A percentile compares a stretch with the other conserved stretches of the same genome.
Conservation (phyloP, 2,888 invertebrate species). For the Drosophila trichaetosa region DNA sequence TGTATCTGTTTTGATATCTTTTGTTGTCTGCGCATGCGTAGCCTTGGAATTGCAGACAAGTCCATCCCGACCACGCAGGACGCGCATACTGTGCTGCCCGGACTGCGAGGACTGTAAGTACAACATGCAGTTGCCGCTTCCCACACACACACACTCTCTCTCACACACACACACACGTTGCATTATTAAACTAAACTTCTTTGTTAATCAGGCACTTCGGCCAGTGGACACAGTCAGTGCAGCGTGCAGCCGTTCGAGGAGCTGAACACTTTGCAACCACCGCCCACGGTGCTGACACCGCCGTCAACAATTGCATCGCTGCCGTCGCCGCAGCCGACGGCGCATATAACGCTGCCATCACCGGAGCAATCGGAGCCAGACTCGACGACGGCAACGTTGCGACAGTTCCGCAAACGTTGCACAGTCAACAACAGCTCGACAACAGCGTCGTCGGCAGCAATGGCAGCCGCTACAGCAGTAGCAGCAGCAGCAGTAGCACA, state of each 20-base stretch:
- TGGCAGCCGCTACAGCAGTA: background rate
- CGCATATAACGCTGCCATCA: conserved; percentile 75
- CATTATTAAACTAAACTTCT: background rate
- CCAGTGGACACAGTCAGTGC: conserved; percentile 43
- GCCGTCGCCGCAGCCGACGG: conserved; percentile 62
- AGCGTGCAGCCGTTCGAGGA: conserved; percentile 46
- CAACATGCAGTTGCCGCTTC: background rate
- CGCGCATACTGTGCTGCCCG: conserved; percentile 80
- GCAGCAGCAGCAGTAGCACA: conserved; percentile 5
- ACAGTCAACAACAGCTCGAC: conserved; percentile 10
- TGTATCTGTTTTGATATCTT: background rate
- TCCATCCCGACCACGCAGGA: conserved; percentile 47
- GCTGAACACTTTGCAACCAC: conserved; percentile 47
- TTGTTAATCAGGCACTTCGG: conserved; percentile 42
- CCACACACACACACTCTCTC: background rate
- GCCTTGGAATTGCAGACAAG: conserved; percentile 54
- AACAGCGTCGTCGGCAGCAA: background rate
- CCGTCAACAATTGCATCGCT: conserved; percentile 67
- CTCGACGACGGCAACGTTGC: conserved; percentile 78
- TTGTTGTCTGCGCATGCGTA: conserved; percentile 40
- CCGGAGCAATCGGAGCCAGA: conserved; percentile 83
- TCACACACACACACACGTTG: too few species aligned
- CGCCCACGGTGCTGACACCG: conserved; percentile 61
- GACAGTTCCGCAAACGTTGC: conserved; percentile 79
- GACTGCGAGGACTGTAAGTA: conserved; percentile 82